Evolutionary conservation across 1,140 invertebrate species (phyloP).

Genomic region (Argopecten irradians): DNA sequence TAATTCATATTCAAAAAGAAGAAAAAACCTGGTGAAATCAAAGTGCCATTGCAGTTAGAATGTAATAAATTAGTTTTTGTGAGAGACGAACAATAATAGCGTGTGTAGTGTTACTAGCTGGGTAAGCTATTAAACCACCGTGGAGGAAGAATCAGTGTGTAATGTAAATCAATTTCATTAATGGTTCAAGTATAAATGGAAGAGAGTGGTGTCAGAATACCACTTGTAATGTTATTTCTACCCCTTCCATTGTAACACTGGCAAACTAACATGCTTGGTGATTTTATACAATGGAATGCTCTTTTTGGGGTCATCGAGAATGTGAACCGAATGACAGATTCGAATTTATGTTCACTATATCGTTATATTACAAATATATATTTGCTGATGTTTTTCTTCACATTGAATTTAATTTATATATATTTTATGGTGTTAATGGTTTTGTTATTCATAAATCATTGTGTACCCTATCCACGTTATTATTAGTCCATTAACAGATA

Average conservation of each 20-base stretch:
- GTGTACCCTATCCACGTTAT: neutral
- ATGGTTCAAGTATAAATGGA: conserved; percentile 7
- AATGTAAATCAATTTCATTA: conserved; percentile 23
- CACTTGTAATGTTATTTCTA: conserved; percentile 13
- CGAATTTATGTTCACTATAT: neutral
- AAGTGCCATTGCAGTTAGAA: conserved; percentile 21
- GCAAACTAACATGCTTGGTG: conserved; percentile 7
- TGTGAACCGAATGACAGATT: neutral
- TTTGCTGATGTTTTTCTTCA: neutral
- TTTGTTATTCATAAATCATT: conserved; percentile 11
- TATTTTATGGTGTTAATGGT: neutral
- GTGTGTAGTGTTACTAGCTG: neutral
- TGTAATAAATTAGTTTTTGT: neutral
- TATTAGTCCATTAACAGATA: neutral
- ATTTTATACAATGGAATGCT: neutral
- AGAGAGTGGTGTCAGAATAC: conserved; percentile 15
- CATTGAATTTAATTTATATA: conserved; percentile 19
- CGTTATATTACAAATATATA: neutral
- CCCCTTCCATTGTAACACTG: neutral
- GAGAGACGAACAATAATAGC: neutral
- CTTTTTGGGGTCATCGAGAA: conserved; percentile 3
- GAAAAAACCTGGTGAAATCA: neutral
- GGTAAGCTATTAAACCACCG: neutral
- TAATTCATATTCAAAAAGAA: neutral
- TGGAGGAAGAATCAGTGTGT: neutral